Evolutionary conservation across 2,113 vertebrate species (phyloP).

Genomic region (Burhinus oedicnemus): DNA sequence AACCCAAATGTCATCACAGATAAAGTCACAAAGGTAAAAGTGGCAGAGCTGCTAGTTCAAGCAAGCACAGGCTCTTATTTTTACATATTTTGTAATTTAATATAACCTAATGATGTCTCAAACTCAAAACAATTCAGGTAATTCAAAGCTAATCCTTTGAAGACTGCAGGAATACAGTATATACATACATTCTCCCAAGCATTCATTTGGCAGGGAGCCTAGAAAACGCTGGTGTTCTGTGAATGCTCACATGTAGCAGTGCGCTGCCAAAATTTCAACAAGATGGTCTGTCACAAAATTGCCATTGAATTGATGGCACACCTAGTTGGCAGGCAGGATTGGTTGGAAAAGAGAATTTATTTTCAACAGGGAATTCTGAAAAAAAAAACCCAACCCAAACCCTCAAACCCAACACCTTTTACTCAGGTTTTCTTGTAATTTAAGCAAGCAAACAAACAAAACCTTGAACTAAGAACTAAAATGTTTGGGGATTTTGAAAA

Average conservation of each 20-base stretch:
- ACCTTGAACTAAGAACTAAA: background rate
- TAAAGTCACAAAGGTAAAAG: slow-evolving; percentile 55
- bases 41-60: slow-evolving; percentile 57
- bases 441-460: background rate
- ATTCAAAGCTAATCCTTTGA: slow-evolving; percentile 64
- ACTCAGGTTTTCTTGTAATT: background rate
- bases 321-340: slow-evolving; percentile 33
- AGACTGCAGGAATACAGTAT: slow-evolving; percentile 29
- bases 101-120: slow-evolving; percentile 62
- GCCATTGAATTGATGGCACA: slow-evolving; percentile 35
- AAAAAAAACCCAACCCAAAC: background rate
- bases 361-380: background rate
- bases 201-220: slow-evolving; percentile 57
- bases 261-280: slow-evolving; percentile 49
- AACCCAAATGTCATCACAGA: slow-evolving; percentile 50
- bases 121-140: slow-evolving; percentile 64
- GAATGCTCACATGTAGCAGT: slow-evolving; percentile 20
- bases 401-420: background rate
- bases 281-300: slow-evolving; percentile 51
- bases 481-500: background rate
- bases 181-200: slow-evolving; percentile 34
- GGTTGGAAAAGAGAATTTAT: background rate
- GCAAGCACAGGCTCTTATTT: slow-evolving; percentile 55
- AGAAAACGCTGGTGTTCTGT: slow-evolving; percentile 57
- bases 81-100: slow-evolving; percentile 70